phyloP scores from a whole-genome alignment of 2,113 vertebrate species.

The Xiphophorus hellerii region DNA sequence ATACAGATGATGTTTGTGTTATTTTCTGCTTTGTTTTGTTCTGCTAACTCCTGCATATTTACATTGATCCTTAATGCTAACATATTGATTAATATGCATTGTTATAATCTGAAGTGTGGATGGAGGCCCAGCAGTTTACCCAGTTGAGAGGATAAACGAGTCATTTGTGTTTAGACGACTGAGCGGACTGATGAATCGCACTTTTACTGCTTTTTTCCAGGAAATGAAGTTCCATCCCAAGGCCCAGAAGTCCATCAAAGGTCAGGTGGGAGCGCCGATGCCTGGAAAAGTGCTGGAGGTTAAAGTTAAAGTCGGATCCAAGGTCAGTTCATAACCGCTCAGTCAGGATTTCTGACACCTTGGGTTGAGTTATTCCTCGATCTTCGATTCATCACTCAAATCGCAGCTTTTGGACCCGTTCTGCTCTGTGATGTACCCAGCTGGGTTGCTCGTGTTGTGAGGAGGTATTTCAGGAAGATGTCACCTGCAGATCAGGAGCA shows the following conservation, averaged over 20 bases:
- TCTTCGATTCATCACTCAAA: neutral
- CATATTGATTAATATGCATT: no score
- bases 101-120: neutral
- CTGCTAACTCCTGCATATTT: no score
- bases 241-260: slow-evolving; percentile 90
- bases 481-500: neutral
- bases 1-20: no score
- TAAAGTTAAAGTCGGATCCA: slow-evolving; percentile 80
- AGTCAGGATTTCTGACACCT: neutral
- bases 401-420: neutral
- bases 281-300: slow-evolving; percentile 93
- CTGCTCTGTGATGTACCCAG: neutral
- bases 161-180: neutral
- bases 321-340: slow-evolving; percentile 50
- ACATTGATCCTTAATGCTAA: no score
- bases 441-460: neutral
- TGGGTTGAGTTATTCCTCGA: neutral
- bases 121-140: neutral
- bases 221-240: slow-evolving; percentile 97
- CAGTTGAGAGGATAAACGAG: slow-evolving; percentile 8
- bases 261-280: slow-evolving; percentile 94
- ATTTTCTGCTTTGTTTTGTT: no score
- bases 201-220: slow-evolving; percentile 62
- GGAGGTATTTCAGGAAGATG: neutral
- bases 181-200: slow-evolving; percentile 16